Evolutionary conservation across 2,113 vertebrate species (phyloP), one percentile per base, ranked within the genome.

Genomic region (Salminus brasiliensis): DNA sequence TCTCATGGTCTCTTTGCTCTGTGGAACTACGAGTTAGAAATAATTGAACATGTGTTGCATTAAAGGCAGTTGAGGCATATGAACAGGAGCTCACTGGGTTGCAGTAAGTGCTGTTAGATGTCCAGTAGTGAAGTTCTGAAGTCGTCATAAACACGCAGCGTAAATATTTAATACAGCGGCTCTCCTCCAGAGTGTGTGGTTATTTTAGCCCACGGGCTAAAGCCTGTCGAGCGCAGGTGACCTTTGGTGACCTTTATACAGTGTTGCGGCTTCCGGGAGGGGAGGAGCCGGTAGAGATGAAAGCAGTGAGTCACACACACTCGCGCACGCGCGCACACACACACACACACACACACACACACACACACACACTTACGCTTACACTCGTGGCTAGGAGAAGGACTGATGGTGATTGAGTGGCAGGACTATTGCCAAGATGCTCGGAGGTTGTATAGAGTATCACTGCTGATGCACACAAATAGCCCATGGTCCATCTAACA

Each of bases 201-300:
- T 90, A 81, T 87, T 90, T 81, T 77, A 78, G 77, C 72, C 79
- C 27, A 60, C 21, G 60, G 78, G 76, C 76, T 77, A 78, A 60
- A 81, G 52, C 52, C 3, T 70, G 70, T 3, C 45, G 57, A 27
- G 9, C 30, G 23, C 47, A 23, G 68, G 8, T 63, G 62, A 66
- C 62, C 62, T 66, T 39, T 23, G 62, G 11, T 63, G 62, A 66
- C 62, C 62, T 66, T 66, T 66, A 34, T 11, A 55, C 7, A 25
- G 10, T 21, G 13, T 4, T 49, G 27, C 47, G 29, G 30, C 74
- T 67, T 53, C 52, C 57, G 55, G 67, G 21, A 60, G 59, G 52
- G 76, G 67, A 47, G 76, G 76, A 62, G 52, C n/a, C 29, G 21
- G 47, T 65, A n/a, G 21, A 12, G 18, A 49, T 21, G 18, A 6